Evolutionary conservation across 2,797 vertebrate genomes (phyloP), one percentile per base, ranked within the genome.

Genomic region (Meriones psammophilus): DNA sequence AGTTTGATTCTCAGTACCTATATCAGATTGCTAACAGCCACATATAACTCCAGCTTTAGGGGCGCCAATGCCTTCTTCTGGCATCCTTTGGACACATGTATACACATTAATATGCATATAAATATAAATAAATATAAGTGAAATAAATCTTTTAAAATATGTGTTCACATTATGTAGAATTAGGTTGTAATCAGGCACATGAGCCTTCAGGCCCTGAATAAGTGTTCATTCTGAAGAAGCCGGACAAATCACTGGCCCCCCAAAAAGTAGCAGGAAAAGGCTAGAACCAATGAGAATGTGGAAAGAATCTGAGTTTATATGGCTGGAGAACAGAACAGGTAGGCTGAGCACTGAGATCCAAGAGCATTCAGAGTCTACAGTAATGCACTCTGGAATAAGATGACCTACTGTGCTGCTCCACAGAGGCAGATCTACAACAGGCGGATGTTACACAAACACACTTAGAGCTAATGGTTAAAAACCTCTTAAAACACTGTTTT

Each of bases 381-480:
- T 56, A 36, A 89, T 8, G 66, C 5, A 26, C 10, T 64, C 33
- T 6, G 62, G 33, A 89, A 68, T 58, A 46, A 8, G 18, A 33
- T 66, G 93, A 77, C 28, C 78, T 22, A 91, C 36, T 60, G 73
- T 88, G 66, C 26, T 88, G 50, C 8, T 56, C 42, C 76, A 93
- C 1, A 92, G 8, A 93, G 56, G 80, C 24, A 93, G 68, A 91
- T 93, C 64, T 66, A 89, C 50, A 94, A 76, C 20, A 88, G 60
- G 60, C 33, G 88, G 14, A 93, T 86, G 46, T 93, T 93, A 96
- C 0, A 73, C 28, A 64, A 74, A 95, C 50, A 69, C 26, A 94
- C 8, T 94, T 62, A 90, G 50, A 50, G 14, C 84, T 18, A 77
- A 68, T 30, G 91, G n/a, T 87, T 91, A 94, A 95, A 95, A 88